Conservation (phyloP, 2,113 vertebrate genomes). For the human region GRCh38 chr7:10331001-10331500, state of each 20-base stretch:
- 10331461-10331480: neutral
- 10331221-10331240: neutral
- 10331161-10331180: neutral
- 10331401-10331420: neutral
- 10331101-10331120: neutral
- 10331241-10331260: neutral
- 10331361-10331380: neutral
- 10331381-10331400: neutral
- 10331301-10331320: neutral
- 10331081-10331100: neutral
- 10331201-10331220: neutral
- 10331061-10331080: neutral
- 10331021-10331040: neutral
- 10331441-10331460: neutral
- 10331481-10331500: neutral
- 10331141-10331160: neutral
- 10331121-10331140: neutral
- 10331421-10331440: neutral
- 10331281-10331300: neutral
- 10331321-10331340: neutral
- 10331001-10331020: neutral
- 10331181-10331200: neutral
- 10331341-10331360: neutral
- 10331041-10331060: neutral
- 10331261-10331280: neutral